Evolutionary conservation across 2,113 vertebrate species (phyloP).

Genomic region (Entelurus aequoreus): DNA sequence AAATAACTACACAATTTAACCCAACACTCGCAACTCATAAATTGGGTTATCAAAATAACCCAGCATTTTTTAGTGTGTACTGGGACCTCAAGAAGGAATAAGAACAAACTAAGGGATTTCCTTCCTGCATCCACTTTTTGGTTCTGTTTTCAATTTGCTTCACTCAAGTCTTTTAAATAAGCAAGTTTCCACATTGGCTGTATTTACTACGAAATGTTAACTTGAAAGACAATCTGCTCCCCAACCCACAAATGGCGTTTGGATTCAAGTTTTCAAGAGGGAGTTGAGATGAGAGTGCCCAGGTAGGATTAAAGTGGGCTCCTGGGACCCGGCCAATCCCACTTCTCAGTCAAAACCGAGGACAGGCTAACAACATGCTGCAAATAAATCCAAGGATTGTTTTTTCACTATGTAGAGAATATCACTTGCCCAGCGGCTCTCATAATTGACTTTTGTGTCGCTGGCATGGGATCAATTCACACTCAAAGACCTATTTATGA

Average conservation of each 20-base stretch:
- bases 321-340: not conserved
- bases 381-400: not conserved
- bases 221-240: slow-evolving; percentile 43
- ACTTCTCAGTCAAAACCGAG: slow-evolving; percentile 2
- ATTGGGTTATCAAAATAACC: too few relatives aligned
- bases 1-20: too few relatives aligned
- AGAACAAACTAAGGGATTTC: slow-evolving; percentile 5
- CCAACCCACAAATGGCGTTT: slow-evolving; percentile 7
- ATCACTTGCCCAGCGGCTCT: not conserved
- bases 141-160: slow-evolving; percentile 20
- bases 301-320: slow-evolving; percentile 10
- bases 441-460: too few relatives aligned
- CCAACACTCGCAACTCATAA: too few relatives aligned
- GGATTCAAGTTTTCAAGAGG: slow-evolving; percentile 23
- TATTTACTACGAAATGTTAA: slow-evolving; percentile 43
- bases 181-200: slow-evolving; percentile 56
- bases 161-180: slow-evolving; percentile 15
- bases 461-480: not conserved
- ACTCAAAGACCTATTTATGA: not conserved
- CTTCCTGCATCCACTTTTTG: slow-evolving; percentile 13
- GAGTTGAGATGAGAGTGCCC: slow-evolving; percentile 26
- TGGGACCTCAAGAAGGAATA: slow-evolving; percentile 9
- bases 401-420: not conserved
- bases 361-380: slow-evolving; percentile 4
- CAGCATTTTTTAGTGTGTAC: not conserved